These are phyloP conservation scores for Formicarius rufipectus DNA, from an alignment of 2,113 vertebrate species.

Conservation along the genomic window DNA sequence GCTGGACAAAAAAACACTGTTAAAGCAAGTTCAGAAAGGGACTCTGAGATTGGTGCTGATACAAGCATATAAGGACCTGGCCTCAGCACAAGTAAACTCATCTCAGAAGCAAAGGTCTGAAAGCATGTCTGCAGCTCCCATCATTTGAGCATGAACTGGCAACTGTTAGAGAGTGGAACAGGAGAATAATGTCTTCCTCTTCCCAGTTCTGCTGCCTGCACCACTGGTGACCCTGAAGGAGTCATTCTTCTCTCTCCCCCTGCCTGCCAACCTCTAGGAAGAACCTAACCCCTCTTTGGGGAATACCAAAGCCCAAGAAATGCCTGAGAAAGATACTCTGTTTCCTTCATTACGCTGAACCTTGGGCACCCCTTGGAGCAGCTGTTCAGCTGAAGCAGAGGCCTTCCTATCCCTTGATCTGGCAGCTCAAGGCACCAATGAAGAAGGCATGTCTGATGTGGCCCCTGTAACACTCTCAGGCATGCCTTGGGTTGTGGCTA, in stretches of 20 bases:
- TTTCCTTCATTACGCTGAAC: not conserved
- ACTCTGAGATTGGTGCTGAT: not conserved
- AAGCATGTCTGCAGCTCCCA: not conserved
- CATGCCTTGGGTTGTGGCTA: not conserved
- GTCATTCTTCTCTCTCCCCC: not conserved
- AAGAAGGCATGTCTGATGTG: not conserved
- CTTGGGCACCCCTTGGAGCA: not conserved
- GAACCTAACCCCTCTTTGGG: not conserved
- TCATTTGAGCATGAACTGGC: not conserved
- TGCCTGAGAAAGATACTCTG: not conserved
- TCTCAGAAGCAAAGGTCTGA: not conserved
- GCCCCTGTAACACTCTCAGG: not conserved
- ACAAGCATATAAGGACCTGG: conserved; percentile 48
- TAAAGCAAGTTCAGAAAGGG: not conserved
- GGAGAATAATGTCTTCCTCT: not conserved
- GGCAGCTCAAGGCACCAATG: not conserved
- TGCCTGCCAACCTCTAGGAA: not conserved
- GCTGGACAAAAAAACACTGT: not conserved
- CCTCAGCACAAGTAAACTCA: not conserved
- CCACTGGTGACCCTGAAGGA: not conserved
- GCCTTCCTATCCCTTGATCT: not conserved
- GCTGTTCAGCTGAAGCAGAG: not conserved
- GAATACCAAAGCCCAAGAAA: not conserved
- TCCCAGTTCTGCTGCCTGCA: not conserved
- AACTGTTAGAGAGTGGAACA: not conserved